Evolutionary conservation across 2,888 invertebrate species (phyloP).

Genomic region (Calephelis perditalis): DNA sequence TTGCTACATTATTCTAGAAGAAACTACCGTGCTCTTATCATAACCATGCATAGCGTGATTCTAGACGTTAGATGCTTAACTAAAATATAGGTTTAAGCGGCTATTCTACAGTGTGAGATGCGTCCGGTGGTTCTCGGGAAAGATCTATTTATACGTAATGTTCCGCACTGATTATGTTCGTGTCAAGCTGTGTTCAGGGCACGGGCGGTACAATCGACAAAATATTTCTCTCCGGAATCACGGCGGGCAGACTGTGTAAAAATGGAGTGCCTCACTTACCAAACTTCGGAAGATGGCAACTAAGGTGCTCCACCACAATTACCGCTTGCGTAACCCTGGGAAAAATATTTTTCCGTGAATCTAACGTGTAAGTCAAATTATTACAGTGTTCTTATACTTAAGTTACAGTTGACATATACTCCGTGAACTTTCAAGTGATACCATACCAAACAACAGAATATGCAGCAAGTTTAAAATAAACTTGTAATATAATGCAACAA

Average conservation of each 20-base stretch:
- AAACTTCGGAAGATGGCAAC: conserved; percentile 77
- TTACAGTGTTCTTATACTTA: conserved; percentile 64
- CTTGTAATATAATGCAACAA: no score
- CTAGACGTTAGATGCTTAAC: conserved; percentile 60
- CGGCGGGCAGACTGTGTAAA: conserved; percentile 75
- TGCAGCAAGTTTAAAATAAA: no score
- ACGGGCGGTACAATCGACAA: conserved; percentile 75
- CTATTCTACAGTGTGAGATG: conserved; percentile 68
- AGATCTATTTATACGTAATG: conserved; percentile 76
- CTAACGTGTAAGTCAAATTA: conserved; percentile 75
- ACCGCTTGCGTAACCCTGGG: conserved; percentile 79
- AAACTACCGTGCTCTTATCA: conserved; percentile 67
- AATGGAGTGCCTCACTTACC: conserved; percentile 78
- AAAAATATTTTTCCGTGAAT: conserved; percentile 78
- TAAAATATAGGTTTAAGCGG: conserved; percentile 62
- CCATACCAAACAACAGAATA: conserved; percentile 28
- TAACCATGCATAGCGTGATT: conserved; percentile 75
- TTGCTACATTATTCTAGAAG: conserved; percentile 40
- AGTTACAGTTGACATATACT: conserved; percentile 45
- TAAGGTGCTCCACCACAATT: conserved; percentile 78
- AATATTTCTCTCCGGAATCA: conserved; percentile 79
- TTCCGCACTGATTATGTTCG: conserved; percentile 67
- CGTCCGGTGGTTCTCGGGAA: conserved; percentile 75
- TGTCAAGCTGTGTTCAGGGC: conserved; percentile 63
- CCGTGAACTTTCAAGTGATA: conserved; percentile 57